Conservation (phyloP, 2,797 vertebrate genomes). For the Lateolabrax maculatus region DNA sequence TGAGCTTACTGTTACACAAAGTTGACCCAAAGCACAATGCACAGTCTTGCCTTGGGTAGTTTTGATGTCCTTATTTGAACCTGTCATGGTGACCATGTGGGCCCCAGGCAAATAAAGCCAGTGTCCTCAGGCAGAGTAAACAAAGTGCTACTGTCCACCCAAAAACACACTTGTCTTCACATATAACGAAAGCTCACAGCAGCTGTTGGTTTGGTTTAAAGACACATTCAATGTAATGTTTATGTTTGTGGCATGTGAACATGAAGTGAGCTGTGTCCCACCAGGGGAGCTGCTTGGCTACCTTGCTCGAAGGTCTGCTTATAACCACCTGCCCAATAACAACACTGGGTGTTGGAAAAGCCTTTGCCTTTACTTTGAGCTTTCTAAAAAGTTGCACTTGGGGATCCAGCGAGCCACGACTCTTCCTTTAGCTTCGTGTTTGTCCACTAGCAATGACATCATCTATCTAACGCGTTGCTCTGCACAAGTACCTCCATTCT, state of each 20-base stretch:
- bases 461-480: conserved; percentile 59
- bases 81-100: conserved; percentile 23
- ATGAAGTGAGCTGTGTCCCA: neutral
- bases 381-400: conserved; percentile 39
- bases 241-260: conserved; percentile 19
- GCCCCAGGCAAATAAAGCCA: conserved; percentile 47
- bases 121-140: conserved; percentile 55
- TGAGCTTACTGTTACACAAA: conserved; percentile 7
- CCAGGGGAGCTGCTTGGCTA: neutral
- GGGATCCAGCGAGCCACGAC: conserved; percentile 46
- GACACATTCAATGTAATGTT: neutral
- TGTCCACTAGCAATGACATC: conserved; percentile 70
- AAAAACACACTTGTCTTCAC: conserved; percentile 33
- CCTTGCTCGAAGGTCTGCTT: neutral
- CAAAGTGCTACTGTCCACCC: conserved; percentile 26
- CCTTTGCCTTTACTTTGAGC: conserved; percentile 30
- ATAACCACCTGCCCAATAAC: neutral
- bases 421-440: conserved; percentile 50
- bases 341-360: neutral
- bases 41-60: conserved; percentile 46
- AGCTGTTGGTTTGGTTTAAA: conserved; percentile 2
- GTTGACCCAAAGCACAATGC: conserved; percentile 29
- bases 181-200: conserved; percentile 8
- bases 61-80: conserved; percentile 42
- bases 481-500: conserved; percentile 59